Base-by-base conservation (phyloP, 2,113 vertebrate species). In the Carassius carassius region DNA sequence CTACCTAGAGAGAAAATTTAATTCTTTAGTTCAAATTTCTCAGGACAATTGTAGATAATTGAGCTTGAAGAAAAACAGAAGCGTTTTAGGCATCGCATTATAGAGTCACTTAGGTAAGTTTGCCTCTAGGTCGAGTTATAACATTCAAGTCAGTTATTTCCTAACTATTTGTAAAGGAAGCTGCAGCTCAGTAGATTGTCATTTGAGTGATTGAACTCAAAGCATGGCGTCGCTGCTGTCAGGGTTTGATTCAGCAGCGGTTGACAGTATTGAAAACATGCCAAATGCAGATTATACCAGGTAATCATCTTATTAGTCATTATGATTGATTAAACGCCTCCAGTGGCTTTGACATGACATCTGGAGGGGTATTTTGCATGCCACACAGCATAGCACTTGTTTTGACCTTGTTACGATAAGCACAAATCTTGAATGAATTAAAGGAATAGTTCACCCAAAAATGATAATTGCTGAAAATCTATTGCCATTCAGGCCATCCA, bases 211-310 rank as follows among this genome's bases (percentile, higher is more conserved):
- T 0, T 72, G 47, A 67, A 82, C 19, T 23, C 29, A 44, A 37
- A 63, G 44, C 41, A 54, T 41, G 5, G 0, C 9, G 3, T 25
- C 56, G 41, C n/a, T 60, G 75, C 5, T 73, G 63, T 85, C 56
- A 73, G 23, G 12, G 37, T 21, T 10, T 19, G 12, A 35, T 72
- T 29, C 12, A 29, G 25, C n/a, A 6, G 21, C 1, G 19, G 35
- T n/a, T 70, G 29, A 2, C 65, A 75, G 47, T 65, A 73, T 73
- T 85, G 78, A 63, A 62, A 65, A 80, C 44, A 51, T 85, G 84
- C 41, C 21, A 62, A 23, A 62, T 37, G 17, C 9, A 85, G 56
- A 75, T 81, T 74, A 63, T 23, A n/a, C 4, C 21, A 60, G 69
- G 17, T 75, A 62, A 73, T 85, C 70, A 79, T 74, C 19, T 63